phyloP scores from a whole-genome alignment of 2,888 invertebrate species.

The Calliscelio sp. region DNA sequence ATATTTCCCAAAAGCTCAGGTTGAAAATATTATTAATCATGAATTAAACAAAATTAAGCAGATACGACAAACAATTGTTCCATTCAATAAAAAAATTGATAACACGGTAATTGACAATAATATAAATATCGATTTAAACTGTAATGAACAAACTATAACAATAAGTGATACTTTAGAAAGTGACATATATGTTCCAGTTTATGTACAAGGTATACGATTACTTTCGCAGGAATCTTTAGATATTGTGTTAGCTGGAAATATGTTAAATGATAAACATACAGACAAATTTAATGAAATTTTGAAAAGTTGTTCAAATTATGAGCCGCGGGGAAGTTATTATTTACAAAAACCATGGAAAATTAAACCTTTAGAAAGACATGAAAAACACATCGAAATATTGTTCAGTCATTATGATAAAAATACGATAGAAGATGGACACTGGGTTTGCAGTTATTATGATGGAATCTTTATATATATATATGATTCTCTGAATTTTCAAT shows the following conservation, averaged over 20 bases:
- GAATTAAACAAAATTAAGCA: too few species aligned
- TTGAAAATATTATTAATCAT: too few species aligned
- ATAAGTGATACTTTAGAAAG: slow-evolving; percentile 4
- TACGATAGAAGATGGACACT: not conserved
- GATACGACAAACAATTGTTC: too few species aligned
- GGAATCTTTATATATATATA: slow-evolving; percentile 30
- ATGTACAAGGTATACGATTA: not conserved
- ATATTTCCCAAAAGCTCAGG: too few species aligned
- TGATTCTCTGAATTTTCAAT: slow-evolving; percentile 44
- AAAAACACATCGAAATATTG: slow-evolving; percentile 47
- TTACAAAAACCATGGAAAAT: slow-evolving; percentile 14
- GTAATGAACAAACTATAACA: not conserved
- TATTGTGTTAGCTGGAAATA: not conserved
- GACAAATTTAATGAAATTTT: slow-evolving; percentile 21
- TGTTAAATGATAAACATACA: slow-evolving; percentile 16
- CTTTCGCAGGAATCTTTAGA: not conserved
- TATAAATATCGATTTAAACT: too few species aligned
- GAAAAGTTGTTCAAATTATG: slow-evolving; percentile 19
- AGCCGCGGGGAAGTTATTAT: slow-evolving; percentile 19
- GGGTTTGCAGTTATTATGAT: slow-evolving; percentile 45
- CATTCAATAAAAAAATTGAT: too few species aligned
- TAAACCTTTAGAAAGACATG: slow-evolving; percentile 20
- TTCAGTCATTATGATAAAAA: slow-evolving; percentile 1
- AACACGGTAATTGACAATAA: too few species aligned
- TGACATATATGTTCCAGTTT: not conserved